phyloP scores from a whole-genome alignment of 2,113 vertebrate species.

The Sinosuthora webbiana region DNA sequence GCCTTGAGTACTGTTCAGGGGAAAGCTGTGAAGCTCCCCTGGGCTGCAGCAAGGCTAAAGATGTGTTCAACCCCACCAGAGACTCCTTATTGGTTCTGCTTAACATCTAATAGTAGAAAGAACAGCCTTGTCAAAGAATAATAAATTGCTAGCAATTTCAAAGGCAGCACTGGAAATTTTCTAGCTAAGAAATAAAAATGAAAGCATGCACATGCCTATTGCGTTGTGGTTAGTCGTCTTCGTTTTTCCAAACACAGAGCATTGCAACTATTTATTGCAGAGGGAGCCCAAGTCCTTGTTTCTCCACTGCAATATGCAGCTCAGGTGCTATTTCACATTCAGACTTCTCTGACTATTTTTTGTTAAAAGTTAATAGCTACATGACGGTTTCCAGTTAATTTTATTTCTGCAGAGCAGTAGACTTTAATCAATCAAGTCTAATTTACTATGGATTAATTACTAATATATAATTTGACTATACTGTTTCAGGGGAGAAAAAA shows the following conservation, averaged over 20 bases:
- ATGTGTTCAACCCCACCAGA: neutral
- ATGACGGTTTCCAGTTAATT: neutral
- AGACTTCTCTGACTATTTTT: neutral
- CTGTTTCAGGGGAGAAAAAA: neutral
- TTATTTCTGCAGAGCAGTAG: neutral
- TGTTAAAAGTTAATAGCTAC: neutral
- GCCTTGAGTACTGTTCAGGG: neutral
- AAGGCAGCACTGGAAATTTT: neutral
- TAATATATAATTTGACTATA: neutral
- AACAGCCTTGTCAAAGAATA: neutral
- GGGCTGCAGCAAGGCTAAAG: neutral
- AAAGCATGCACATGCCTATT: neutral
- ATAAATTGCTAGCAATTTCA: neutral
- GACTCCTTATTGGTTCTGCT: neutral
- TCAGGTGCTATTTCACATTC: neutral
- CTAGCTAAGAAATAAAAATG: neutral
- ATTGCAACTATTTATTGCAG: neutral
- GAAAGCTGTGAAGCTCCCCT: neutral
- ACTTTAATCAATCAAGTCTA: neutral
- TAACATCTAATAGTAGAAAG: neutral
- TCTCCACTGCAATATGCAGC: neutral
- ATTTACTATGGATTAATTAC: neutral
- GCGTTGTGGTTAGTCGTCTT: neutral
- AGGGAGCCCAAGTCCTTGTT: neutral
- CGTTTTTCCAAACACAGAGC: neutral